A percentile compares a stretch with the other conserved stretches of the same genome.
phyloP scores from a whole-genome alignment of 2,113 vertebrate genomes.

The Narcine bancroftii region DNA sequence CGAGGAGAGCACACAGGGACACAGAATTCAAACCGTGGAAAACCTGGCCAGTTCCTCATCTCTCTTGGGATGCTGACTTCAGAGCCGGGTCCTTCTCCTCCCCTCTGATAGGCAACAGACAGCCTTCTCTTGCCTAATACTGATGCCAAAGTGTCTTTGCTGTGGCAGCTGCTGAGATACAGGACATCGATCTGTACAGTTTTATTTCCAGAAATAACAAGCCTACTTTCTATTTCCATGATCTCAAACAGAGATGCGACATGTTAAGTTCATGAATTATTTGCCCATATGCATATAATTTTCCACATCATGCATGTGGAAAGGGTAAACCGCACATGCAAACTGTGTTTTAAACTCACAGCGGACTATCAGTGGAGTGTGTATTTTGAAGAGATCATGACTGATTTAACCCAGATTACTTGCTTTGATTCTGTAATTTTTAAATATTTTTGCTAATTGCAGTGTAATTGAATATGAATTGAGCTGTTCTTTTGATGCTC shows the following conservation, averaged over 20 bases:
- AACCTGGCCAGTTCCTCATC: background rate
- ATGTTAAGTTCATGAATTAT: background rate
- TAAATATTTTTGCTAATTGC: too few species aligned
- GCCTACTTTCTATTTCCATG: background rate
- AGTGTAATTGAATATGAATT: too few species aligned
- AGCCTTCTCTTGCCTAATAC: background rate
- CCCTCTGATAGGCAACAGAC: background rate
- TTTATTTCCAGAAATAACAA: background rate
- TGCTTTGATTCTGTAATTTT: too few species aligned
- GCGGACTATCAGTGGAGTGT: too few species aligned
- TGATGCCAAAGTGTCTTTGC: background rate
- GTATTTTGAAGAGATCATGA: too few species aligned
- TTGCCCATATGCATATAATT: background rate
- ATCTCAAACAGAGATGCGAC: background rate
- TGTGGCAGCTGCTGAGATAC: background rate
- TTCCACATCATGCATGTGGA: background rate
- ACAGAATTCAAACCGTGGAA: background rate
- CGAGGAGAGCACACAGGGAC: background rate
- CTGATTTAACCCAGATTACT: too few species aligned
- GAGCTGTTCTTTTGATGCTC: too few species aligned
- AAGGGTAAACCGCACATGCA: background rate
- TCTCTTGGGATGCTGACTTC: background rate
- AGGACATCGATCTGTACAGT: background rate
- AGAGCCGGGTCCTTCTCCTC: background rate
- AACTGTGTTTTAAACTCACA: background rate